Evolutionary conservation across 64 coral and sea anemone species (phyloP), one percentile per base, ranked within the genome.

Genomic region (Actinia tenebrosa): DNA sequence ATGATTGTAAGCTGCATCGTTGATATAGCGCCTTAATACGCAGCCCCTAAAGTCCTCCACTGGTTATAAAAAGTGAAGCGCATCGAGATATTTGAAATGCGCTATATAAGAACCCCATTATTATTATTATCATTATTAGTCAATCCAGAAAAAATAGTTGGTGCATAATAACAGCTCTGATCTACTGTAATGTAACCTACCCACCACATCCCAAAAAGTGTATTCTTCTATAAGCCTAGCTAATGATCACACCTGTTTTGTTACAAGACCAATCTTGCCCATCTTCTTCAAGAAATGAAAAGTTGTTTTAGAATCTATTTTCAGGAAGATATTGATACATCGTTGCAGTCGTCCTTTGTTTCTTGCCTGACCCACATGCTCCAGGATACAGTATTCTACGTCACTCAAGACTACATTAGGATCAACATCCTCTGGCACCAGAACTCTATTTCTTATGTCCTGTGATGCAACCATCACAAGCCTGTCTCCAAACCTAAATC

Each of bases 401-500:
- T 94, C 92, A 19, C 45, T 22, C 26, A 98, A 20, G 42, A 61
- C 16, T 7, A 94, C 26, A 64, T 87, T 90, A 4, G 71, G 59
- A 86, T 98, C 96, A 78, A 88, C 77, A 27, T 91, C 82, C 14
- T 66, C 56, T 62, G 86, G 87, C 60, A 98, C 56, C 16, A 98
- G 20, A 68, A 88, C 90, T 47, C 81, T 92, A 3, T 88, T 79
- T 43, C 96, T 86, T 53, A 94, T 53, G 16, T 95, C 85, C 47
- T 98, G 96, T 16, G 93, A 98, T 4, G 96, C 96, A 56, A 98
- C 96, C 86, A 98, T 92, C 16, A 89, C 83, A 56, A 98, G 89
- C 20, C 45, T 69, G 79, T 95, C 88, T 75, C 93, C 87, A 91
- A 91, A 96, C 63, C 94, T 96, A 27, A 66, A 66, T n/a, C n/a